phyloP scores from a whole-genome alignment of 2,888 invertebrate genomes.

The Hipparchia sbordonii region DNA sequence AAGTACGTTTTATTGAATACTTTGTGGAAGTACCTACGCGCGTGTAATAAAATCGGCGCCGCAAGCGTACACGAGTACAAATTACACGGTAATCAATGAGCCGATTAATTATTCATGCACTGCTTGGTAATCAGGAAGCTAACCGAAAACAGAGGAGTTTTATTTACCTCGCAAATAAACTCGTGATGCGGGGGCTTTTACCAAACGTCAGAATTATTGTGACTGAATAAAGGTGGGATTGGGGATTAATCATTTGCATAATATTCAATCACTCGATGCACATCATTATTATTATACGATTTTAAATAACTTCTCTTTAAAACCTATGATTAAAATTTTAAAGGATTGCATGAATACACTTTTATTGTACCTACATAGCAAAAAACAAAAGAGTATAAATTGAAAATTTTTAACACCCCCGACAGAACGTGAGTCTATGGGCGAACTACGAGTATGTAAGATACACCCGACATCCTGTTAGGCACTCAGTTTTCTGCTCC shows the following conservation, averaged over 20 bases:
- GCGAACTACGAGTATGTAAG: no score
- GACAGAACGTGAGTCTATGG: no score
- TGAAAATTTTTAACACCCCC: no score
- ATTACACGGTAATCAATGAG: constrained; percentile 39
- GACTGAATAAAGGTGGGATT: neutral
- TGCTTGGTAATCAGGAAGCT: constrained; percentile 39
- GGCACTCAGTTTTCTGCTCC: no score
- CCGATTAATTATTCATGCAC: constrained; percentile 40
- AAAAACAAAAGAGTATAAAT: no score
- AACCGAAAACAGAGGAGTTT: constrained; percentile 38
- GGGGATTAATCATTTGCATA: neutral
- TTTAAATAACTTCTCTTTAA: no score
- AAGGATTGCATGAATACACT: no score
- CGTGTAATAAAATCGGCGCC: constrained; percentile 8
- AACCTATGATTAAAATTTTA: no score
- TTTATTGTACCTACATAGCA: no score
- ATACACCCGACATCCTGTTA: no score
- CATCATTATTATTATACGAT: neutral
- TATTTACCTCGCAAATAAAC: constrained; percentile 37
- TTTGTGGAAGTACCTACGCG: neutral
- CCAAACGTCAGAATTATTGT: constrained; percentile 13
- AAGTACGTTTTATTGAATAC: neutral
- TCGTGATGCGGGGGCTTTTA: constrained; percentile 19
- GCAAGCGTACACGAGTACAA: constrained; percentile 23
- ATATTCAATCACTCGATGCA: neutral